Evolutionary conservation across 2,888 invertebrate genomes (phyloP), one percentile per base, ranked within the genome.

Genomic region (Nemoura dubitans): DNA sequence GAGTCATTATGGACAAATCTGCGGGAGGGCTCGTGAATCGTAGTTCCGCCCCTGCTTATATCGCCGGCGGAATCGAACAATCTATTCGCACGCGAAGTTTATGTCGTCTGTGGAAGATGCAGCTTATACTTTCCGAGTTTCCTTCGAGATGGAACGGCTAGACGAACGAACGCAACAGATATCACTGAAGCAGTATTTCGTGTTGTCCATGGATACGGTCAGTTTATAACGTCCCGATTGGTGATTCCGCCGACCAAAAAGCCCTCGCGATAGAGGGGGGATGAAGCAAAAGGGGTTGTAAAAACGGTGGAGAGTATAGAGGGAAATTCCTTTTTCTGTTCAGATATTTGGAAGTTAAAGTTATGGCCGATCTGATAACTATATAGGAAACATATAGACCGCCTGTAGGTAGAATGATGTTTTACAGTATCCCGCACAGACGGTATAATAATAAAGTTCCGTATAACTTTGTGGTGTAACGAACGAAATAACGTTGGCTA

Each of bases 321-420:
- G 59, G 14, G 14, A 59, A 59, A 78, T 78, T 78, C 28, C 27
- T 84, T 76, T 84, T 84, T 84, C 84, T 84, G 59, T 84, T 84
- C 76, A 26, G 42, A 36, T 83, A 43, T 83, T 83, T 83, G 76
- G 76, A 84, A 76, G 84, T 84, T 28, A 84, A 84, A 84, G 84
- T 84, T 76, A 84, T 76, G 14, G 27, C 28, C 84, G 84, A 84
- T 76, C 84, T 76, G 84, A 84, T 84, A 59, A 28, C 28, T 16
- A 14, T 83, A 43, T 16, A n/a, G 82, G 10, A 83, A 28, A 83
- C 21, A 26, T 76, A 84, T 59, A 27, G 84, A 84, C 84, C 84
- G 59, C 29, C 76, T 84, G 76, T 59, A 76, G 28, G 30, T 29
- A 28, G 81, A 7, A 6, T 3, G 80, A 81, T 30, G 21, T 29